Evolutionary conservation across 2,797 vertebrate genomes (phyloP), one percentile per base, ranked within the genome.

Genomic region (Gadopsis marmoratus): DNA sequence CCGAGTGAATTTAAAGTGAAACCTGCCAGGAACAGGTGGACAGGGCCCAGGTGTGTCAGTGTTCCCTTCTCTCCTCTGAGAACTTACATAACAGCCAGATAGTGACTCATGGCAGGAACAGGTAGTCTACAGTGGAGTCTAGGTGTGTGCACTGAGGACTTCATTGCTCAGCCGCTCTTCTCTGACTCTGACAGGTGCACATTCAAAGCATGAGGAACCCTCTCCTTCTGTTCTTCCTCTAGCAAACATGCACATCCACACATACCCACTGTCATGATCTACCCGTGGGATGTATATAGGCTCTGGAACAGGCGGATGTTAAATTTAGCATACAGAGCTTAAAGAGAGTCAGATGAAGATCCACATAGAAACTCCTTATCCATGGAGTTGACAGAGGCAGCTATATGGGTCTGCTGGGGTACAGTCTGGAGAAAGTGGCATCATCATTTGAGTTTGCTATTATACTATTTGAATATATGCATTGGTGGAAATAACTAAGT

Each of bases 21-120:
- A 79, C 59, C 63, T 65, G 69, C 16, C 53, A 77, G 48, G 39
- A 53, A 64, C 41, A 70, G 67, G 61, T 23, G 65, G 53, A 65
- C 50, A 26, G 16, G 48, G 5, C 67, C 81, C 82, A 88, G 88
- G 87, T 90, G 88, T 90, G 81, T 67, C 47, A 66, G 50, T 68
- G 67, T 41, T 69, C 62, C 56, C 62, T 5, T 73, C 53, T 33
- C 65, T 60, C 3, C 41, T 83, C 39, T 21, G 23, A 80, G 58
- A 48, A 47, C 59, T 91, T 89, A 80, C 62, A 70, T 84, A 89
- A 89, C 53, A 60, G 26, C 19, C 78, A 76, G 56, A 61, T 75
- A 80, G 71, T 91, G 88, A 91, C 59, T 90, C 89, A 90, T 4
- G 51, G 68, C n/a, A 80, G 83, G 88, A 67, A 76, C 82, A 81